phyloP scores from a whole-genome alignment of 2,113 vertebrate genomes.

The Tamias sibiricus region DNA sequence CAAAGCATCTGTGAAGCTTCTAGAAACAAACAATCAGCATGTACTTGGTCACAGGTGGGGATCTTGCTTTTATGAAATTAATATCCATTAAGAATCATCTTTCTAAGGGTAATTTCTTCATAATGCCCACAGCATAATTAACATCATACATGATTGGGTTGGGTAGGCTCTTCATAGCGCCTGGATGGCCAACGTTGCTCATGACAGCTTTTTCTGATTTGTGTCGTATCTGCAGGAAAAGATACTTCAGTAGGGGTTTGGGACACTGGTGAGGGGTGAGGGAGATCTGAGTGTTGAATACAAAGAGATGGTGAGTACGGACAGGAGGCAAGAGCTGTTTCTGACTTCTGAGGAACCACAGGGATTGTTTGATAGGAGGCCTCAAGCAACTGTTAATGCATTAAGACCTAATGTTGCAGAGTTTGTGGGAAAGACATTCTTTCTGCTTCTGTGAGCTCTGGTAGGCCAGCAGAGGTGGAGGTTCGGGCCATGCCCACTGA shows the following conservation, averaged over 20 bases:
- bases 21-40: background rate
- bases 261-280: background rate
- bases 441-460: background rate
- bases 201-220: background rate
- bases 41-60: background rate
- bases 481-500: accelerated
- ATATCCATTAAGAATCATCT: background rate
- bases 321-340: background rate
- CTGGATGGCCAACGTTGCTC: too few species aligned
- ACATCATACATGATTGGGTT: background rate
- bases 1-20: background rate
- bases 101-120: background rate
- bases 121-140: background rate
- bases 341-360: background rate
- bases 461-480: background rate
- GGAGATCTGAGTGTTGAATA: background rate
- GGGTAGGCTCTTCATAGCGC: too few species aligned
- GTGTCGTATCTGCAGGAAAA: background rate
- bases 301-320: background rate
- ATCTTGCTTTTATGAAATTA: background rate
- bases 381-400: background rate
- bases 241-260: background rate
- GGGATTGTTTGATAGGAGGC: background rate
- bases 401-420: background rate
- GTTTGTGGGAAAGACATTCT: background rate